Conservation (phyloP, 2,797 vertebrate genomes). For the Eutrigla gurnardus region DNA sequence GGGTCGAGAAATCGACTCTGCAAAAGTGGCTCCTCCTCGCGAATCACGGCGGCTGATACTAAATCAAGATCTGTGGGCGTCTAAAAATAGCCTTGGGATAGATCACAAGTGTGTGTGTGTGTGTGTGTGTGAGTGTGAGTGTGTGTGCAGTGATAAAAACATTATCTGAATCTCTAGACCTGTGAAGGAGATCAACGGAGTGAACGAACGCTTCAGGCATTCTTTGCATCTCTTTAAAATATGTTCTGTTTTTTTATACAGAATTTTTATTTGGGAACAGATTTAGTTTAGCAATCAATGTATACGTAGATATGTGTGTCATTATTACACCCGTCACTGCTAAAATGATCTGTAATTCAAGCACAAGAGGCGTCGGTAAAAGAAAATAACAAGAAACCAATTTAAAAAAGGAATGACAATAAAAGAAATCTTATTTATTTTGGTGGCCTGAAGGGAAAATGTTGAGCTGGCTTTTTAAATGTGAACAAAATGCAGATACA, state of each 20-base stretch:
- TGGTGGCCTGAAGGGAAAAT: neutral
- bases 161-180: slow-evolving; percentile 32
- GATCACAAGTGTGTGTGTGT: slow-evolving; percentile 50
- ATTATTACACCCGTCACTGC: neutral
- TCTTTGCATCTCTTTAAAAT: neutral
- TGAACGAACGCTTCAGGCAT: neutral
- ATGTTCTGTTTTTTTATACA: neutral
- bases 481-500: neutral
- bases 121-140: slow-evolving; percentile 13
- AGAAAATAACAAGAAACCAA: too few species aligned
- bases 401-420: too few species aligned
- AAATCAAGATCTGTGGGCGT: slow-evolving; percentile 65
- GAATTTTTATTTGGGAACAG: neutral
- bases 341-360: neutral
- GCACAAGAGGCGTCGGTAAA: too few species aligned
- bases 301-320: neutral
- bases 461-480: neutral
- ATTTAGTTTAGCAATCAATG: neutral
- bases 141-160: slow-evolving; percentile 26
- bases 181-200: slow-evolving; percentile 13
- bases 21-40: slow-evolving; percentile 52
- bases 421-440: neutral
- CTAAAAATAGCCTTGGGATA: slow-evolving; percentile 77
- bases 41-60: slow-evolving; percentile 44
- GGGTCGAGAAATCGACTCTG: slow-evolving; percentile 31